Percentiles rank a stretch among this genome's conserved stretches.
phyloP scores from a whole-genome alignment of 2,113 vertebrate genomes.

The Spilogale gracilis region DNA sequence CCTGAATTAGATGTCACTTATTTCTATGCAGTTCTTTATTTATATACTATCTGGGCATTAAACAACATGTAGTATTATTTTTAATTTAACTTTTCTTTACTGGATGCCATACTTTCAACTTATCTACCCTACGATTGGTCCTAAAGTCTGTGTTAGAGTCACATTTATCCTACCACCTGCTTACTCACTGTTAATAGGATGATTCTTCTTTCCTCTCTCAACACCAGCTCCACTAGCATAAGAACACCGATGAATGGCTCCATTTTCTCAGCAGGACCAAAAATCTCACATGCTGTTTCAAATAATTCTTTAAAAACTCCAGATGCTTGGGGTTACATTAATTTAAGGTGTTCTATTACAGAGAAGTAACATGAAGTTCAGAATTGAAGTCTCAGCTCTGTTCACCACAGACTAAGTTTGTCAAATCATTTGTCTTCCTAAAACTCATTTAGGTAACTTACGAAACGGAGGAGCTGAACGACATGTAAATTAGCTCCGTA shows the following conservation, averaged over 20 bases:
- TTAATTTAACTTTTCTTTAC: background rate
- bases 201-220: background rate
- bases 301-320: conserved; percentile 22
- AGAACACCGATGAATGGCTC: background rate
- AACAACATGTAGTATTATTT: background rate
- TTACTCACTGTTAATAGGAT: background rate
- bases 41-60: background rate
- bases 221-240: background rate
- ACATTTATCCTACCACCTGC: background rate
- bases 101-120: background rate
- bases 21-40: background rate
- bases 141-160: background rate
- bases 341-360: background rate
- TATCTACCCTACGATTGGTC: background rate
- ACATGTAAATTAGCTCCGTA: background rate
- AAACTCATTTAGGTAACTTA: conserved; percentile 33
- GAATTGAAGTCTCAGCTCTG: background rate
- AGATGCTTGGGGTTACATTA: background rate
- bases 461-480: background rate
- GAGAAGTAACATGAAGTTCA: conserved; percentile 29
- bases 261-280: background rate
- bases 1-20: background rate
- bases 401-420: background rate
- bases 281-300: background rate
- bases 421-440: background rate